Evolutionary conservation across 2,797 vertebrate genomes (phyloP), one percentile per base, ranked within the genome.

Genomic region (Xiphorhynchus erythropygius): DNA sequence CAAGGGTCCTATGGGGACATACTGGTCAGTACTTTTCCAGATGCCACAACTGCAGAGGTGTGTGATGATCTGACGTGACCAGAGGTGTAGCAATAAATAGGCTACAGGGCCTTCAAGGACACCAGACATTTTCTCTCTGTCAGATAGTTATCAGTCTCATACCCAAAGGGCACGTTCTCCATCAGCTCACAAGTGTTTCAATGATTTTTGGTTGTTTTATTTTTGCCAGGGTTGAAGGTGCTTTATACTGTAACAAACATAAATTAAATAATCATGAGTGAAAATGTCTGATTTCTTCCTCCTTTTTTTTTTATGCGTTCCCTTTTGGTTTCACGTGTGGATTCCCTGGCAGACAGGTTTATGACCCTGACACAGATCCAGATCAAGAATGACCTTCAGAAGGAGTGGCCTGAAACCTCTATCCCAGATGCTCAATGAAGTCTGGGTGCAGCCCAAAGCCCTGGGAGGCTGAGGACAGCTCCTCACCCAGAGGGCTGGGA

Each of bases 11-110:
- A 0, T 14, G 37, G 27, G 52, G 50, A 76, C 39, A 18, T 4
- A 14, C 23, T 14, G 32, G n/a, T 77, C 84, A 84, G 86, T 80
- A 77, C 57, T 84, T 87, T 90, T 87, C 64, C 88, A 92, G 71
- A 9, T 53, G 44, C 37, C 23, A 10, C 19, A 57, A 39, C 67
- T 24, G 71, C 22, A 22, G 41, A 23, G 62, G 11, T 5, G 78
- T 64, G 67, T 50, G 65, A 14, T 59, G 76, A 27, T 71, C 68
- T 62, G 60, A 24, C 0, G 0, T 74, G 75, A 82, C 86, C 0
- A 0, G 2, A 60, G 82, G 7, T 62, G 44, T 13, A 42, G 75
- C 60, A 21, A 57, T 56, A 67, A 63, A 57, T 23, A 83, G 77
- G 55, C 63, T 65, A 16, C 2, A 84, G 86, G 50, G 73, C 60